Evolutionary conservation across 2,113 vertebrate species (phyloP), one percentile per base, ranked within the genome.

Genomic region (Serinus canaria): DNA sequence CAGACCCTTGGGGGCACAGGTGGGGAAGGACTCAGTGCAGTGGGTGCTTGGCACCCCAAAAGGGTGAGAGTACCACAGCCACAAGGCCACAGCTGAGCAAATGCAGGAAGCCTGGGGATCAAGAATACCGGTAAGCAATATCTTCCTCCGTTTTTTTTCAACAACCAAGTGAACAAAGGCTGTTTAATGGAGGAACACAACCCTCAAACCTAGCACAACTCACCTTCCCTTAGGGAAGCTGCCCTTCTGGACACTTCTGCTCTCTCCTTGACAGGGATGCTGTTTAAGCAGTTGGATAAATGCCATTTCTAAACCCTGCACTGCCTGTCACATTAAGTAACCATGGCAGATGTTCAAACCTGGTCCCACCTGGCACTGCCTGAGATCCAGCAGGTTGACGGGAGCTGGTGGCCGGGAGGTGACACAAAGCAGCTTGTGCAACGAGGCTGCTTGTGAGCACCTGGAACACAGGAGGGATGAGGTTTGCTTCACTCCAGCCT

Each of bases 251-350:
- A 31, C 27, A 24, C 37, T 83, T 64, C 41, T 75, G 56, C 64
- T 62, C 39, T 35, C 60, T 83, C 9, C 39, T 59, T 6, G 3
- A 62, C 39, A 82, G 35, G 14, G 35, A 50, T 44, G 49, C 55
- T 78, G 35, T 50, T 66, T 59, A 22, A 41, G 46, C 60, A 56
- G 30, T 9, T 3, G 3, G 81, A n/a, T 43, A 55, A 83, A 79
- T 55, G 55, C 35, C 8, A 0, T 6, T 28, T 53, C 18, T 24
- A 31, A 73, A n/a, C 30, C 9, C 37, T 30, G 23, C 1, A 5
- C 7, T 37, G 28, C 35, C 27, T 7, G 11, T 35, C 47, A 28
- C 0, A 0, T 11, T 13, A 55, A 39, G n/a, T 27, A 60, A 43
- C 23, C 0, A 2, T 28, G 0, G 10, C 46, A 60, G 70, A 39